These are phyloP conservation scores for Psammodynastes pulverulentus DNA, from an alignment of 2,113 vertebrate species.

Conservation along the genomic window DNA sequence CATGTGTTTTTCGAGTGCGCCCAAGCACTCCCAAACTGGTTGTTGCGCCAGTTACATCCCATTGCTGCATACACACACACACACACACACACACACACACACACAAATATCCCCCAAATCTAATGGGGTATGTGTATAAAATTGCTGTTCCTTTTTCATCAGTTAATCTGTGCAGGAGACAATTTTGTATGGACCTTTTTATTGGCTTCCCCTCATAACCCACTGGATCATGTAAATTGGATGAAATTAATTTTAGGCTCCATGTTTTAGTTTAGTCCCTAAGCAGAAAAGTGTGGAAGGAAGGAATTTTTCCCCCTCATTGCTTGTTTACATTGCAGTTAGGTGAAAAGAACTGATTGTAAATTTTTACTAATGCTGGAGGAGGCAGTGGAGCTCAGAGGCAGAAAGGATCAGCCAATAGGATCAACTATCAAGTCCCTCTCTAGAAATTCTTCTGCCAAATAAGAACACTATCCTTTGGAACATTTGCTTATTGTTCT, in stretches of 20 bases:
- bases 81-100: too few species aligned
- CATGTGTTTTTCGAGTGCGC: too few species aligned
- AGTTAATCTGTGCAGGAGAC: not conserved
- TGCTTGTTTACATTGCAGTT: not conserved
- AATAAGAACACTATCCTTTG: not conserved
- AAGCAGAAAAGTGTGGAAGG: not conserved
- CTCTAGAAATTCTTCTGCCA: not conserved
- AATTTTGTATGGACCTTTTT: not conserved
- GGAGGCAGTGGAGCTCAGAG: not conserved
- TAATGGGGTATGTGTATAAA: not conserved
- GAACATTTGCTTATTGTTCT: not conserved
- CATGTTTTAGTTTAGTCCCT: not conserved
- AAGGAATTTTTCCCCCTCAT: not conserved
- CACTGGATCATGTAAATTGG: not conserved
- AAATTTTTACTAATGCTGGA: not conserved
- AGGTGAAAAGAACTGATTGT: not conserved
- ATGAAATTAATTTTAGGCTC: not conserved
- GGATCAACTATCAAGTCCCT: not conserved
- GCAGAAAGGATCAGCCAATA: not conserved
- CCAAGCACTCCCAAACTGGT: too few species aligned
- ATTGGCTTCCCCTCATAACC: not conserved
- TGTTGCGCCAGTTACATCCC: too few species aligned
- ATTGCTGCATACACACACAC: too few species aligned
- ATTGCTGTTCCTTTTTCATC: not conserved
- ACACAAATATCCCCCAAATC: not conserved